phyloP scores from a whole-genome alignment of 2,113 vertebrate genomes.

The Cyprinodon variegatus region DNA sequence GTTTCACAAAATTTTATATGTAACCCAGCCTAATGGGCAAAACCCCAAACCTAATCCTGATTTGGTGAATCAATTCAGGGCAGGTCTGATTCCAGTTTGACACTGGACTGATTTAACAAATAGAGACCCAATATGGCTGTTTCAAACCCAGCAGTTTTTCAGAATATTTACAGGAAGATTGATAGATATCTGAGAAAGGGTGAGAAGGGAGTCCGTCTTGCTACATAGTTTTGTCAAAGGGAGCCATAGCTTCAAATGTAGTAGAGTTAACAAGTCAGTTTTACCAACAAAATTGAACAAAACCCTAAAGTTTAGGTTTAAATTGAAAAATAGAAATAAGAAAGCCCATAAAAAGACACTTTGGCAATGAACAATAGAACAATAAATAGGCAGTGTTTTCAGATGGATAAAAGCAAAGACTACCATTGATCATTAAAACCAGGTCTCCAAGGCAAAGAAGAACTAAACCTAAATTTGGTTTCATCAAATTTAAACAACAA shows the following conservation, averaged over 20 bases:
- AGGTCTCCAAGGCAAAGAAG: conserved; percentile 21
- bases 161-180: conserved; percentile 32
- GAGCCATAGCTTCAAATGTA: conserved; percentile 36
- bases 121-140: not conserved
- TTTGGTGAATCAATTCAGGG: not conserved
- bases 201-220: conserved; percentile 35
- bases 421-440: conserved; percentile 1
- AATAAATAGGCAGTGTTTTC: not conserved
- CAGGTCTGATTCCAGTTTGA: too few relatives aligned
- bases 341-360: not conserved
- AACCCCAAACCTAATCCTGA: not conserved
- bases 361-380: not conserved
- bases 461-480: conserved; percentile 35
- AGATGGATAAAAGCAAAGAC: not conserved
- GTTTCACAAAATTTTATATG: not conserved
- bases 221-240: conserved; percentile 66
- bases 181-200: conserved; percentile 27
- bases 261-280: not conserved
- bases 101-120: too few relatives aligned
- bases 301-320: not conserved
- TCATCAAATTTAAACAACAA: conserved; percentile 15
- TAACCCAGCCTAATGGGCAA: not conserved
- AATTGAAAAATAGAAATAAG: not conserved
- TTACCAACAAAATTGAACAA: not conserved
- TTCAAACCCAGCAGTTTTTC: not conserved